These are phyloP conservation scores for Hybos culiciformis DNA, from an alignment of 2,888 invertebrate species.

Conservation along the genomic window DNA sequence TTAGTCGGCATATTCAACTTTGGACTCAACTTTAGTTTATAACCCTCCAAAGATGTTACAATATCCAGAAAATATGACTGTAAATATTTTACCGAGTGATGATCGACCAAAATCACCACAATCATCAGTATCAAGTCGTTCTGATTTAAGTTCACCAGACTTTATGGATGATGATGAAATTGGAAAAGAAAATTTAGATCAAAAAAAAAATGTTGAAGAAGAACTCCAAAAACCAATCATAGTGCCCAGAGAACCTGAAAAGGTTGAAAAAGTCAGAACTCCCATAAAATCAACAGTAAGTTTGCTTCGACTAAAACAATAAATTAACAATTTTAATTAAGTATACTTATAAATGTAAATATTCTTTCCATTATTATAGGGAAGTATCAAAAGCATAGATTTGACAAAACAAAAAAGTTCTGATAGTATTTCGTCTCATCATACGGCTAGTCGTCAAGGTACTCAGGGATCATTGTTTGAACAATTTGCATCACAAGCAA, in stretches of 20 bases:
- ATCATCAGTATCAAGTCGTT: constrained; percentile 60
- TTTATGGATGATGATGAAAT: constrained; percentile 55
- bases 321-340: no score
- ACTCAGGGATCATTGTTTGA: constrained; percentile 77
- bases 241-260: background rate
- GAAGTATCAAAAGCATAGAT: no score
- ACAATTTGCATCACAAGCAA: constrained; percentile 76
- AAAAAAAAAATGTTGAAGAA: background rate
- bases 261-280: no score
- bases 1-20: constrained; percentile 49
- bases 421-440: no score
- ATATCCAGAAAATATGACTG: constrained; percentile 53
- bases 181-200: constrained; percentile 17
- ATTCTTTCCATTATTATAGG: no score
- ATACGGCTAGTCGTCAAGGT: constrained; percentile 52
- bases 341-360: no score
- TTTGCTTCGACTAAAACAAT: no score
- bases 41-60: constrained; percentile 82
- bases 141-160: constrained; percentile 54
- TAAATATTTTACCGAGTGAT: constrained; percentile 30
- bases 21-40: constrained; percentile 68
- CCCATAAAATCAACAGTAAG: no score
- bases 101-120: constrained; percentile 55
- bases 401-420: no score
- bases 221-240: background rate